A percentile compares a stretch with the other conserved stretches of the same genome.
Conservation (phyloP, 2,888 invertebrate genomes). For the Phoenoteleia sp. region DNA sequence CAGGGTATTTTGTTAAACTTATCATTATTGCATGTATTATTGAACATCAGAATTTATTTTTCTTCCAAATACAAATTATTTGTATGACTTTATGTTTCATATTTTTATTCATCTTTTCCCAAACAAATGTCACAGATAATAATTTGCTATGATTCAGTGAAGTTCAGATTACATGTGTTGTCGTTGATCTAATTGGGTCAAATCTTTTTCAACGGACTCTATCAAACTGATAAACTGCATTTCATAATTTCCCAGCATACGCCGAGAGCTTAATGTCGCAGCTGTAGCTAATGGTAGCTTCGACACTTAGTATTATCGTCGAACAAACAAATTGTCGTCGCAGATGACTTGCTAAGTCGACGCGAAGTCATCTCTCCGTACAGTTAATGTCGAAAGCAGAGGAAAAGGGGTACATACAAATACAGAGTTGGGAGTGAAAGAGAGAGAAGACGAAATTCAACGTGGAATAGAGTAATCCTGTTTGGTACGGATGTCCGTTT, state of each 20-base stretch:
- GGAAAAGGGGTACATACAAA: constrained; percentile 1
- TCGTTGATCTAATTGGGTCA: neutral
- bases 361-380: constrained; percentile 45
- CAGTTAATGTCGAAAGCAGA: constrained; percentile 33
- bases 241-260: constrained; percentile 23
- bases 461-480: constrained; percentile 60
- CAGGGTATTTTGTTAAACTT: no score
- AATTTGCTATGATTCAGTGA: no score
- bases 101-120: no score
- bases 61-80: no score
- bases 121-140: no score
- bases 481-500: constrained; percentile 66
- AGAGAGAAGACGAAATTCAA: constrained; percentile 38
- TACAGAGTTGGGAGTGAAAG: neutral
- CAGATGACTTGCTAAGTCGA: constrained; percentile 56
- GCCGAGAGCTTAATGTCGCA: constrained; percentile 9
- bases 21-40: no score
- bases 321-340: constrained; percentile 54
- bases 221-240: constrained; percentile 23
- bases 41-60: no score
- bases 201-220: neutral
- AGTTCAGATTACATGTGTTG: no score
- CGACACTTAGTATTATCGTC: constrained; percentile 41
- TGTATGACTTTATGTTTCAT: no score
- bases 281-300: constrained; percentile 35